A percentile compares a stretch with the other conserved stretches of the same genome.
Conservation (phyloP, 2,797 vertebrate species). For the Enteromius viviparus region DNA sequence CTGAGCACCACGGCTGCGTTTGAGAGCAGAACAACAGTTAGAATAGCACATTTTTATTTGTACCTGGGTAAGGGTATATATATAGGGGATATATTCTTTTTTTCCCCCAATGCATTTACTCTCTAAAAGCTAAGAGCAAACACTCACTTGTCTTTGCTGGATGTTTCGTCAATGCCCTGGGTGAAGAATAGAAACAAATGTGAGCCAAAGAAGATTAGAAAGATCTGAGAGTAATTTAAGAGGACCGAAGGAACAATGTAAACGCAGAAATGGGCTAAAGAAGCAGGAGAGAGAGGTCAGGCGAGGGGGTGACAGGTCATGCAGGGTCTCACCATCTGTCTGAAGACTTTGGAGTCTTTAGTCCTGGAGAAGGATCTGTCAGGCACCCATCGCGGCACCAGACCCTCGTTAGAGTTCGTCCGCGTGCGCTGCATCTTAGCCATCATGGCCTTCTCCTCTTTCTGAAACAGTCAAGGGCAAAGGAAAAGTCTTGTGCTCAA, state of each 20-base stretch:
- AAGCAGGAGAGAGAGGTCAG: slow-evolving; percentile 22
- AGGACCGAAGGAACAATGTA: not conserved
- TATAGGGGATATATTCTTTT: no score
- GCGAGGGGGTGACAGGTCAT: slow-evolving; percentile 27
- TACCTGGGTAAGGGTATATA: not conserved
- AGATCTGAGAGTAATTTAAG: not conserved
- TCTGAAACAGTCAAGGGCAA: slow-evolving; percentile 75
- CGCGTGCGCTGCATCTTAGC: slow-evolving; percentile 91
- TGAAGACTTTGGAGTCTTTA: slow-evolving; percentile 96
- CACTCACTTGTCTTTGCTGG: slow-evolving; percentile 95
- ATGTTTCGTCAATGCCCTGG: slow-evolving; percentile 91
- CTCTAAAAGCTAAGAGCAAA: not conserved
- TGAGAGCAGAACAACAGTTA: not conserved
- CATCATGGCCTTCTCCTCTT: slow-evolving; percentile 95
- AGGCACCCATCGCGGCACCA: slow-evolving; percentile 92
- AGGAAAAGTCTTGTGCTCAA: not conserved
- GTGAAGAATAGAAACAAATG: slow-evolving; percentile 48
- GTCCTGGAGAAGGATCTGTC: slow-evolving; percentile 90
- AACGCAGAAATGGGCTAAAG: not conserved
- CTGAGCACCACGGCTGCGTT: slow-evolving; percentile 85
- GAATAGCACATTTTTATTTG: not conserved
- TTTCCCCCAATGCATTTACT: not conserved
- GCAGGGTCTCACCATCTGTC: slow-evolving; percentile 88
- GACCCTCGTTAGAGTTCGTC: slow-evolving; percentile 88
- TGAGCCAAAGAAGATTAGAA: not conserved